Base-by-base conservation (phyloP, 2,888 invertebrate species). In the Melieria picta region DNA sequence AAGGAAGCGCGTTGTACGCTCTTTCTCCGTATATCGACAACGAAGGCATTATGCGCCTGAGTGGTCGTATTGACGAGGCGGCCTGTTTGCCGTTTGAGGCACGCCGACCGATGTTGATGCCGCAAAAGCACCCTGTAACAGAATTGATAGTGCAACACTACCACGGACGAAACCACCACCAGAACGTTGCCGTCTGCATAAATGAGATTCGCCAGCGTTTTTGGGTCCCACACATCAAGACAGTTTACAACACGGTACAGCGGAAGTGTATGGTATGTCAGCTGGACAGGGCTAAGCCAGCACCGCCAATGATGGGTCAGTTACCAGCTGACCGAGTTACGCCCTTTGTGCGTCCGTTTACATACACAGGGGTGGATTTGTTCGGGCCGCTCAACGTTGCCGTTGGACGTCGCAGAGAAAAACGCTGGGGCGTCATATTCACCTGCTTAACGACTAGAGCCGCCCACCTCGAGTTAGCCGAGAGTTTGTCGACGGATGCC, bases 351-450 rank as follows among this genome's bases (percentile, higher is more conserved):
- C 67, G 64, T 0, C 71, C 76, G 3, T 75, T 76, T 46, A 64
- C 68, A 4, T 75, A 76, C 46, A 16, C 74, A 4, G 77, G 75
- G 3, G 58, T 77, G 1, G 75, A 75, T 45, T 47, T 64, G 1
- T 72, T 72, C 61, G 61, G 72, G 0, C 72, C 72, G 10, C 30
- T 72, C 7, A n/a, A 64, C 4, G 71, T 75, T 4, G n/a, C 73
- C 3, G 66, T 74, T 42, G 73, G 72, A 1, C 67, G 74, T 7
- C 69, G 71, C 2, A 4, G 57, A n/a, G 72, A 74, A 43, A 76
- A 75, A 16, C 48, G 74, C 11, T 74, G 72, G 71, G 71, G 13
- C 9, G 74, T 64, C 1, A 58, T 76, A 0, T 76, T 73, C 13
- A 46, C 61, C 3, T 47, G 61, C 47, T 47, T 61, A 16, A 47